Base-by-base conservation (phyloP, 2,113 vertebrate species). In the Alces alces region DNA sequence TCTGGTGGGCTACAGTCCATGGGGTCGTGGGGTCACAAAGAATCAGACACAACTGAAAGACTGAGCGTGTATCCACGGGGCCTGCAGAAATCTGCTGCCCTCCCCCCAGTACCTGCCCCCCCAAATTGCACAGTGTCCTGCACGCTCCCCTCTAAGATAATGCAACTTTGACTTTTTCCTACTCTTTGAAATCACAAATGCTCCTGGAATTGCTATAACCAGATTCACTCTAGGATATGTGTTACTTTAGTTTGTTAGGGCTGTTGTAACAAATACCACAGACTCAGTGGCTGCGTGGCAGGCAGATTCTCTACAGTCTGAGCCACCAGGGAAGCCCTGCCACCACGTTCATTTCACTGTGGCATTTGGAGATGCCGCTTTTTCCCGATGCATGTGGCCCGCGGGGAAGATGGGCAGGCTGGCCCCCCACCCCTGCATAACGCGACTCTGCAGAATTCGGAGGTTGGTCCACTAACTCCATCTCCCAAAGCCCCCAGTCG, bases 11-110 rank as follows among this genome's bases (percentile, higher is more conserved):
- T 17, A 27, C 0, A 1, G 36, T 43, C 21, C 70, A 1, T 13
- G 21, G 36, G n/a, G 36, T 6, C 70, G 43, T 3, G 12, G 70
- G 36, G 21, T 13, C 70, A 73, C 23, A 43, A 3, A 43, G n/a
- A 43, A 3, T 73, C 36, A 25, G 21, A 73, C 70, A 25, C 0
- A 6, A 39, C 21, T 25, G 21, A 43, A 73, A 25, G 39, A 27
- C 70, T 1, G 39, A 15, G 23, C 0, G 0, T 14, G 7, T 12
- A 2, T 1, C 23, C 70, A 43, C 0, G 25, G 2, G 11, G 1
- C 28, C 54, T 12, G 6, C 27, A 2, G 12, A 76, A 50, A 30
- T 43, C 21, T 6, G 54, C 8, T 39, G 11, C 19, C 23, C 36
- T 19, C 76, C 33, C 45, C 55, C 16, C 12, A 17, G 0, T 4